These are phyloP conservation scores for Scaptomyza flava DNA, from an alignment of 2,888 invertebrate genomes.

Conservation along the genomic window DNA sequence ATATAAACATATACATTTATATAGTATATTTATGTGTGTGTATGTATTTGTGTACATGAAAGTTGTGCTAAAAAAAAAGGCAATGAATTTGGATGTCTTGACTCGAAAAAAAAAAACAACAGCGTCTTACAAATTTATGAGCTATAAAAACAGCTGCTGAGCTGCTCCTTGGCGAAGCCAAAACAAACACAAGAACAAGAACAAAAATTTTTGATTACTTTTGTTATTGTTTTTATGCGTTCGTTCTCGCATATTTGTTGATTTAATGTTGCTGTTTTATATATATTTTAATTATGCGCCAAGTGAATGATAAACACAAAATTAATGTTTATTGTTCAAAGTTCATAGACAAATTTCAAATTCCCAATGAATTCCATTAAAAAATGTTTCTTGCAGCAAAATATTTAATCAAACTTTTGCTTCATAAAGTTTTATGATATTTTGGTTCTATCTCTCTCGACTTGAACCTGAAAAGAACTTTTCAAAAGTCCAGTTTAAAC, in stretches of 20 bases:
- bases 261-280: slow-evolving; percentile 49
- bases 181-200: slow-evolving; percentile 28
- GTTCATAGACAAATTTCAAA: too few relatives aligned
- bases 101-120: slow-evolving; percentile 34
- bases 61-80: slow-evolving; percentile 52
- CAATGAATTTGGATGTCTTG: slow-evolving; percentile 72
- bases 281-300: slow-evolving; percentile 62
- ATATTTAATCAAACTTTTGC: background rate
- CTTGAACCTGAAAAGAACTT: background rate
- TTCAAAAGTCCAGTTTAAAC: background rate
- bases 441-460: too few relatives aligned
- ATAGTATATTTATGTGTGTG: background rate
- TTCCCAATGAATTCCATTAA: background rate
- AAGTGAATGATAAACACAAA: slow-evolving; percentile 53
- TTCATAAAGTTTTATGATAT: too few relatives aligned
- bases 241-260: slow-evolving; percentile 55
- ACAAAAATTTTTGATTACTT: slow-evolving; percentile 72
- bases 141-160: slow-evolving; percentile 75
- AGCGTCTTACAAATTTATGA: slow-evolving; percentile 76
- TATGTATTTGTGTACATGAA: slow-evolving; percentile 9
- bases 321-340: slow-evolving; percentile 40
- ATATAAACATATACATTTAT: background rate
- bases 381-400: background rate
- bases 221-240: slow-evolving; percentile 72
- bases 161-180: slow-evolving; percentile 5